Evolutionary conservation across 2,797 vertebrate species (phyloP).

Genomic region (Nyctalus aviator): DNA sequence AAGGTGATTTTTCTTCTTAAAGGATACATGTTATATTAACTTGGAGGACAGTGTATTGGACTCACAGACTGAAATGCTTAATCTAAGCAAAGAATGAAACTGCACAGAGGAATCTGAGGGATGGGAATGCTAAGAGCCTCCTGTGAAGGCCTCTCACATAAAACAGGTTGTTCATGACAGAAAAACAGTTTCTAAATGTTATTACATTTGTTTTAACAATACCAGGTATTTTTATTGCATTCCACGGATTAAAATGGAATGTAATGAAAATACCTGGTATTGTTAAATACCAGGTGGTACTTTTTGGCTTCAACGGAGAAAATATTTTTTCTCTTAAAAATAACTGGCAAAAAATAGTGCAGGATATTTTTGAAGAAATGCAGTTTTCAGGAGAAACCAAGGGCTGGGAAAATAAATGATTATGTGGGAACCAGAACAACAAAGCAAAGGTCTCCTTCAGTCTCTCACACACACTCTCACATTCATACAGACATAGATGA

Average conservation of each 20-base stretch:
- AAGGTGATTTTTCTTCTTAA: conserved; percentile 29
- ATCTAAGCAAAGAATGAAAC: background rate
- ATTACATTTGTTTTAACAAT: background rate
- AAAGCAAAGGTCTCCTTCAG: background rate
- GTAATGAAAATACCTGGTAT: no score
- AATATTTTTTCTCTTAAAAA: conserved; percentile 61
- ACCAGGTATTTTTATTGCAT: background rate
- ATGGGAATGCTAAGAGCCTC: no score
- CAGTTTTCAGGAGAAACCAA: conserved; percentile 21
- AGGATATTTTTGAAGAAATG: conserved; percentile 55
- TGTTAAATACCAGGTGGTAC: background rate
- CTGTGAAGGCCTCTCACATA: background rate
- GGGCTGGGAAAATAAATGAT: conserved; percentile 20
- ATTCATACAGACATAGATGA: background rate
- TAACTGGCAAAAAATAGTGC: conserved; percentile 27
- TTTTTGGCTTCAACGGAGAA: conserved; percentile 26
- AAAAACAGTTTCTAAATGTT: background rate
- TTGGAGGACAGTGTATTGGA: background rate
- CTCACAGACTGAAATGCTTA: background rate
- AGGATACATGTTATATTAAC: background rate
- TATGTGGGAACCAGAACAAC: background rate
- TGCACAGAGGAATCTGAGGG: background rate
- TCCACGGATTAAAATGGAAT: background rate
- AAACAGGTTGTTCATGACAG: background rate
- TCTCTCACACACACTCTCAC: background rate